phyloP scores from a whole-genome alignment of 2,888 invertebrate species.

The Machimus atricapillus region DNA sequence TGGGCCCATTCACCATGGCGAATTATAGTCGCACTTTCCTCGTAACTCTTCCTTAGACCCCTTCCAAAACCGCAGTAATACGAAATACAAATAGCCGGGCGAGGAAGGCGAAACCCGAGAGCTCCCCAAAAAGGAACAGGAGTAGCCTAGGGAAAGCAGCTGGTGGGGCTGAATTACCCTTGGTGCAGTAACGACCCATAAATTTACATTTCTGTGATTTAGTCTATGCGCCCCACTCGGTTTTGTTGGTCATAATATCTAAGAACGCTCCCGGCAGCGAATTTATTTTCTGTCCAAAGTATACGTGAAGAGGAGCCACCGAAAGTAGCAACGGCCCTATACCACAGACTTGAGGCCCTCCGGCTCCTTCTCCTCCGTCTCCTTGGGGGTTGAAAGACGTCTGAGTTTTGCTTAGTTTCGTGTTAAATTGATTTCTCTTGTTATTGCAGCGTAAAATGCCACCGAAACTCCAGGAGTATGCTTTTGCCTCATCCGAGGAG shows the following conservation, averaged over 20 bases:
- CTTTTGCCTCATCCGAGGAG: not conserved
- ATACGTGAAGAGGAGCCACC: not conserved
- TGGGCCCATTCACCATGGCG: not conserved
- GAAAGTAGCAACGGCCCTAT: not conserved
- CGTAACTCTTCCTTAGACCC: conserved; percentile 36
- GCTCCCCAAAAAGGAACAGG: not conserved
- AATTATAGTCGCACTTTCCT: not conserved
- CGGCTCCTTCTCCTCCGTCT: not conserved
- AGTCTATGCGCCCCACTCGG: not conserved
- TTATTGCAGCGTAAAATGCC: conserved; percentile 9
- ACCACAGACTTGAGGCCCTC: not conserved
- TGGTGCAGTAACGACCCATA: conserved; percentile 26
- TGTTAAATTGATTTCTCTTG: conserved; percentile 27
- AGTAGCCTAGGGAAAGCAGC: not conserved
- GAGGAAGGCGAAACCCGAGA: not conserved
- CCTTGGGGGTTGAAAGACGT: not conserved
- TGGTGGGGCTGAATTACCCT: not conserved
- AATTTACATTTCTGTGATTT: conserved; percentile 39
- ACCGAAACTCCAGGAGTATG: not conserved
- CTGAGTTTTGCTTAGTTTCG: not conserved
- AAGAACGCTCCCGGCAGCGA: not conserved
- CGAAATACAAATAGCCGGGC: conserved; percentile 38
- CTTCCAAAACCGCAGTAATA: conserved; percentile 31
- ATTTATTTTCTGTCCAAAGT: not conserved
- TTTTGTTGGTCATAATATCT: conserved; percentile 18